Conservation (phyloP, 2,113 vertebrate species). For the Sphyrna mokarran region DNA sequence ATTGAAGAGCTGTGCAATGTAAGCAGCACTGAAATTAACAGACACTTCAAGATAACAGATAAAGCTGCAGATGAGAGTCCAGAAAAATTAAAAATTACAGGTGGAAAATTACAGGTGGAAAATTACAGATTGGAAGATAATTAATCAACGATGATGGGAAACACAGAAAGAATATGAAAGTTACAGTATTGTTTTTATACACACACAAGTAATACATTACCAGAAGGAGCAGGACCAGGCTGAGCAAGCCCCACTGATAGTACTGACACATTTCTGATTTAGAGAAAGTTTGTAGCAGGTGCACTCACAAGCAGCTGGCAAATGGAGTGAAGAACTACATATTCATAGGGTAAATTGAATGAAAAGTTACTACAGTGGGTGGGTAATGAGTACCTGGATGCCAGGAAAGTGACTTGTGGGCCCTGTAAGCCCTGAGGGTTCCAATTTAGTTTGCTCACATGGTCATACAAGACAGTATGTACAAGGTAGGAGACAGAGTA, state of each 20-base stretch:
- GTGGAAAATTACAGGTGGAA: constrained; percentile 10
- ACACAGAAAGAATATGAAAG: not conserved
- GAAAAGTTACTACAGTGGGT: not conserved
- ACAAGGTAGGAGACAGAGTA: not conserved
- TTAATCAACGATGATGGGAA: not conserved
- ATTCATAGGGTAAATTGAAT: not conserved
- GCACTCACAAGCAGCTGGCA: not conserved
- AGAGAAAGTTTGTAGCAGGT: not conserved
- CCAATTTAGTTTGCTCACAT: constrained; percentile 27
- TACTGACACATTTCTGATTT: not conserved
- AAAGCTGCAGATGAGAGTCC: not conserved
- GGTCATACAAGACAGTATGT: constrained; percentile 15
- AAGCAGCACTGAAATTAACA: not conserved
- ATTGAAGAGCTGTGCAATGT: not conserved
- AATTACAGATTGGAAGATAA: no score
- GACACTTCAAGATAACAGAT: not conserved
- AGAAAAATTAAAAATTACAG: constrained; percentile 9
- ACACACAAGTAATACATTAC: not conserved
- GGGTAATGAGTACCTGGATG: not conserved
- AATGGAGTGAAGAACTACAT: not conserved
- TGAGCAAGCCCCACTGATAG: constrained; percentile 26
- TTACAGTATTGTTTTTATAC: constrained; percentile 4
- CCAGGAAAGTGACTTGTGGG: not conserved
- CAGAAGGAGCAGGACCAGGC: not conserved
- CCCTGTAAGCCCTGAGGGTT: not conserved